phyloP scores from a whole-genome alignment of 2,797 vertebrate species.

The Antrozous pallidus region DNA sequence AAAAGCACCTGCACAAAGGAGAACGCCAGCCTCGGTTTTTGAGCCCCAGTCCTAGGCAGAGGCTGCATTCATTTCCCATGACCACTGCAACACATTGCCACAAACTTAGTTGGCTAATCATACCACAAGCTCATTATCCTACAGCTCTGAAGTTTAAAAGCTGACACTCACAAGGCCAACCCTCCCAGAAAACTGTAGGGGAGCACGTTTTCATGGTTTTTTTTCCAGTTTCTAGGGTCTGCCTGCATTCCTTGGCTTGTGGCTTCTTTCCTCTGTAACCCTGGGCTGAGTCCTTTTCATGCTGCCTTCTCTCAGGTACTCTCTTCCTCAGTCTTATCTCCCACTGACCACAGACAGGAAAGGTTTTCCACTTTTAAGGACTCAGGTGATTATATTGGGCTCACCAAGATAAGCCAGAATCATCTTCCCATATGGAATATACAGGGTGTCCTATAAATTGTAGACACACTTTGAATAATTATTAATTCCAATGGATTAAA shows the following conservation, averaged over 20 bases:
- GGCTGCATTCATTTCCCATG: background rate
- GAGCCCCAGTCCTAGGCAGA: background rate
- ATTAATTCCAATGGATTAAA: too few species aligned
- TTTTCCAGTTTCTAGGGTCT: background rate
- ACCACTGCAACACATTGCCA: background rate
- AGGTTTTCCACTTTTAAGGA: background rate
- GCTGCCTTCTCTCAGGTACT: background rate
- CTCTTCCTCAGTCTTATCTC: background rate
- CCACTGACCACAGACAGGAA: background rate
- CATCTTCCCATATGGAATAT: background rate
- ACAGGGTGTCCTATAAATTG: too few species aligned
- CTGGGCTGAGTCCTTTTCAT: background rate
- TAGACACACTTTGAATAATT: too few species aligned
- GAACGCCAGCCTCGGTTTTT: background rate
- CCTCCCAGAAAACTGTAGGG: background rate
- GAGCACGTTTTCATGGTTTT: background rate
- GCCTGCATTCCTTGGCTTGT: background rate
- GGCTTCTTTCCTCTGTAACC: background rate
- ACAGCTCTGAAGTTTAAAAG: background rate
- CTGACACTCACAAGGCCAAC: background rate
- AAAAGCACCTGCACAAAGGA: background rate
- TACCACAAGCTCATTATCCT: background rate
- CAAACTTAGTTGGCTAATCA: background rate
- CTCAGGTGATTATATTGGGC: background rate
- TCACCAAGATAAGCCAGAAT: background rate